Evolutionary conservation across 1,140 invertebrate genomes (phyloP), one percentile per base, ranked within the genome.

Genomic region (Vanessa tameamea): DNA sequence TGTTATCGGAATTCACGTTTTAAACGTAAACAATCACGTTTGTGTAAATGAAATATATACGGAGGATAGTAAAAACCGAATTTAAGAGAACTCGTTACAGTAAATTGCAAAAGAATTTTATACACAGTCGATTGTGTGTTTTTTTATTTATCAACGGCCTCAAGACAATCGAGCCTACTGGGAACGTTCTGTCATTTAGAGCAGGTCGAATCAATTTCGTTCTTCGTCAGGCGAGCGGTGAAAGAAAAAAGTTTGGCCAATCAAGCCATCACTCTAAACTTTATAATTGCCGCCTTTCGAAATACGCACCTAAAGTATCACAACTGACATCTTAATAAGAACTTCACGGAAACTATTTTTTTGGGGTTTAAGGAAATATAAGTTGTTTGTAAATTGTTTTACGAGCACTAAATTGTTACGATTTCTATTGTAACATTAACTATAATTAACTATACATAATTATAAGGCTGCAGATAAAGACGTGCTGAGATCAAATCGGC

Each of bases 151-250:
- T 76, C 48, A 43, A 50, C 12, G 59, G 43, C 47, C 47, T 53
- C 47, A 31, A 69, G 69, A 69, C 59, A 69, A 77, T 72, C 59
- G 70, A 70, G 51, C 51, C 51, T 53, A 53, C 51, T 53, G 51
- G n/a, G 51, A 53, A 50, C 47, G 70, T 74, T 74, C 72, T 76
- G 65, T 73, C 72, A 73, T 73, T 81, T 68, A 57, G 53, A 73
- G 72, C 74, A 73, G 69, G 66, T 31, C 76, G 64, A 80, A 83
- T 81, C 78, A 78, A 81, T 81, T 81, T 81, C 68, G 65, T 75
- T 71, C 73, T 75, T 65, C 68, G 51, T 74, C 68, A 67, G 64
- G 50, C 65, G 69, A 76, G 67, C 76, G 73, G 50, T 73, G 55
- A 78, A 67, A 77, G 64, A 78, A 78, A 77, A 72, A 69, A 15